phyloP scores from a whole-genome alignment of 2,888 invertebrate species.

The Carterocephalus palaemon region DNA sequence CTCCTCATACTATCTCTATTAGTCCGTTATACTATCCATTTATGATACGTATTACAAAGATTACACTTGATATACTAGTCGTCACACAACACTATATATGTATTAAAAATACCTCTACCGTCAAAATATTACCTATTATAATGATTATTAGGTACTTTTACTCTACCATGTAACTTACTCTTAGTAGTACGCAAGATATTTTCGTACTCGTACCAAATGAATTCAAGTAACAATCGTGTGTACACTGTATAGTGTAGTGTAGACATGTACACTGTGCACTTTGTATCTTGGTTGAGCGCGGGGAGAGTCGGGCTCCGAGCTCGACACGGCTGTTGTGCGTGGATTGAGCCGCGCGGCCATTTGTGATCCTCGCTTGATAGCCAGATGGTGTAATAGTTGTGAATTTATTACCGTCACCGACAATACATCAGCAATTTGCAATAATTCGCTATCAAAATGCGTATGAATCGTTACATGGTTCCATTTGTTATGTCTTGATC shows the following conservation, averaged over 20 bases:
- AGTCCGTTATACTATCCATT: too few relatives aligned
- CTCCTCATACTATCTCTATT: too few relatives aligned
- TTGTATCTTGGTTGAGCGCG: conserved; percentile 16
- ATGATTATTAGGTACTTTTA: too few relatives aligned
- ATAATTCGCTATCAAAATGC: conserved; percentile 17
- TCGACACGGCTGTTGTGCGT: conserved; percentile 24
- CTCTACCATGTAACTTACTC: too few relatives aligned
- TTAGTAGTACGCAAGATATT: not conserved
- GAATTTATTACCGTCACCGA: conserved; percentile 18
- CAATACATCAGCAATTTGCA: conserved; percentile 24
- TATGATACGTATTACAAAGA: too few relatives aligned
- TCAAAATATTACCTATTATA: too few relatives aligned
- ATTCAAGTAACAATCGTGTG: conserved; percentile 2
- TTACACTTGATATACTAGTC: too few relatives aligned
- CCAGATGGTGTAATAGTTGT: conserved; percentile 24
- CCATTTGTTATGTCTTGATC: not conserved
- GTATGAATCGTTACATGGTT: conserved; percentile 1
- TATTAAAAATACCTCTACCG: too few relatives aligned
- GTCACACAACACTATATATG: too few relatives aligned
- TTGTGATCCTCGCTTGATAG: conserved; percentile 21
- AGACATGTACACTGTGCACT: conserved; percentile 2
- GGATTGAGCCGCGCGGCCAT: conserved; percentile 22
- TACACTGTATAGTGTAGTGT: too few relatives aligned
- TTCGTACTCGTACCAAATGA: conserved; percentile 2
- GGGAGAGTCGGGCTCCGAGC: too few relatives aligned